Percentiles rank a stretch among this genome's conserved stretches.
These are phyloP conservation scores for Cochlearius cochlearius DNA, from an alignment of 2,113 vertebrate genomes.

Conservation along the genomic window DNA sequence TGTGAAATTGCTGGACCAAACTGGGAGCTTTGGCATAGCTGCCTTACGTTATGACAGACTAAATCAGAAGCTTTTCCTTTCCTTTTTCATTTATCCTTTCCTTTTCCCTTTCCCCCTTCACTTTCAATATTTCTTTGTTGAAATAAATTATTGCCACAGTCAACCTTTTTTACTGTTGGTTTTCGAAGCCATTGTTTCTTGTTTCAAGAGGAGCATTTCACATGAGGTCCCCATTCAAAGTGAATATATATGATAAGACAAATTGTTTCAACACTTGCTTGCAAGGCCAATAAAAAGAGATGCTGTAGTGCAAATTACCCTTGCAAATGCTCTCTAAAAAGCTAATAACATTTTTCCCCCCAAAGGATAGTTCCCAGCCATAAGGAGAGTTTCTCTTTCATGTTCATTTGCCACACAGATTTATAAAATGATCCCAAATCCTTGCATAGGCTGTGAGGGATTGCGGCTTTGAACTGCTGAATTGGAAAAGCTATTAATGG, in stretches of 20 bases:
- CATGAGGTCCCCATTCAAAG: constrained; percentile 2
- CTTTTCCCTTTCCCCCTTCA: not conserved
- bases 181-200: not conserved
- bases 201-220: constrained; percentile 26
- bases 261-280: constrained; percentile 42
- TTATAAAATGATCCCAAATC: constrained; percentile 62
- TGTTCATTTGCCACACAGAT: constrained; percentile 52
- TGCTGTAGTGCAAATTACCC: constrained; percentile 56
- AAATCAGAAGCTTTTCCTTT: constrained; percentile 28
- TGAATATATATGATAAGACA: constrained; percentile 28
- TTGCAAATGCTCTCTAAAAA: constrained; percentile 62
- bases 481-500: constrained; percentile 48
- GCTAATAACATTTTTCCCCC: constrained; percentile 43
- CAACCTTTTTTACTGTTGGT: not conserved
- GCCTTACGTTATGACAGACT: constrained; percentile 31
- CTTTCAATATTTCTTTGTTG: not conserved
- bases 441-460: constrained; percentile 49
- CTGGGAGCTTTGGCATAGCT: constrained; percentile 25
- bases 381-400: constrained; percentile 24
- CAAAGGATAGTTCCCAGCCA: constrained; percentile 19
- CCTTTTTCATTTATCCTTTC: constrained; percentile 11
- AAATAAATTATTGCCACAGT: not conserved
- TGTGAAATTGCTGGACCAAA: constrained; percentile 40
- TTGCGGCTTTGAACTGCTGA: constrained; percentile 46
- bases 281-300: constrained; percentile 26